Conservation (phyloP, 2,888 invertebrate species). For the Clepsis dumicolana region DNA sequence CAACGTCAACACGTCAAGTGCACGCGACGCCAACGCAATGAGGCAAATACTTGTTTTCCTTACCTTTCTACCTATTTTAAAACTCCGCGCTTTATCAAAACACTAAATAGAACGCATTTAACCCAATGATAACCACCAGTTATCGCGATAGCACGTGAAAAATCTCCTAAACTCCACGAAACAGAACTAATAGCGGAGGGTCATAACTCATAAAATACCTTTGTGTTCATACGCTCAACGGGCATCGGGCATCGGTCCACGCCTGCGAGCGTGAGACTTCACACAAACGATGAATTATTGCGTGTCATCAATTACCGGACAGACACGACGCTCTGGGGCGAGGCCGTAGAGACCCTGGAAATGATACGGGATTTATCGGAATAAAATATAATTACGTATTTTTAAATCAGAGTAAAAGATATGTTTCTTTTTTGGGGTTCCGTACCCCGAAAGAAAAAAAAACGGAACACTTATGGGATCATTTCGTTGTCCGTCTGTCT, state of each 20-base stretch:
- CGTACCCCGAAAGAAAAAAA: too few species aligned
- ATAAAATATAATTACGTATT: too few species aligned
- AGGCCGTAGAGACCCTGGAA: conserved; percentile 47
- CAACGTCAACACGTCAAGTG: too few species aligned
- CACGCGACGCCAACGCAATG: too few species aligned
- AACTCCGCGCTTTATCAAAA: too few species aligned
- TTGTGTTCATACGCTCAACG: conserved; percentile 42
- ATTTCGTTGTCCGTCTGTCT: too few species aligned
- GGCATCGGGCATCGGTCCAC: conserved; percentile 49
- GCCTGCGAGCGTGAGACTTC: conserved; percentile 69
- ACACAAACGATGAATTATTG: conserved; percentile 83
- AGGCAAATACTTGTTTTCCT: too few species aligned
- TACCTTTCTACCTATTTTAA: too few species aligned
- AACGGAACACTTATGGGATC: too few species aligned
- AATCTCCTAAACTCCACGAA: conserved; percentile 12
- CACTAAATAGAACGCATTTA: too few species aligned
- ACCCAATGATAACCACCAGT: not conserved
- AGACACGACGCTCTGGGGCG: conserved; percentile 59
- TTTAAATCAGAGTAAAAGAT: too few species aligned
- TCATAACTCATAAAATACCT: conserved; percentile 43
- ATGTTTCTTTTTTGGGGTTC: too few species aligned
- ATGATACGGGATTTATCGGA: not conserved
- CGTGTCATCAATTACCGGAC: conserved; percentile 81
- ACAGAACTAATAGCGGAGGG: conserved; percentile 38
- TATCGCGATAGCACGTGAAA: not conserved